phyloP scores from a whole-genome alignment of 1,140 invertebrate species.

The Drosophila repleta region DNA sequence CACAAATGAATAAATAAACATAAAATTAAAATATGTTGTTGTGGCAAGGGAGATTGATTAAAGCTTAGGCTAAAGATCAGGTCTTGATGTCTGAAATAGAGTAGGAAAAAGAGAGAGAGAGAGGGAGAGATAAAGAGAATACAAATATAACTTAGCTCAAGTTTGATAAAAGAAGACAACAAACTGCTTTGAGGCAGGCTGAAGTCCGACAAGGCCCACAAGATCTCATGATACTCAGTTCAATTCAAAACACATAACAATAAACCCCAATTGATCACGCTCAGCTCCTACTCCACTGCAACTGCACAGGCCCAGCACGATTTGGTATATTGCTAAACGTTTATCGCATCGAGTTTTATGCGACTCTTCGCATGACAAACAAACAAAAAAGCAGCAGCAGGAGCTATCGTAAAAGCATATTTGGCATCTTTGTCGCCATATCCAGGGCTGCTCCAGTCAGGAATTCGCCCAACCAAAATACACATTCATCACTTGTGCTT shows the following conservation, averaged over 20 bases:
- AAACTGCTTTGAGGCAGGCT: no score
- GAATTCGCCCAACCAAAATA: slow-evolving; percentile 21
- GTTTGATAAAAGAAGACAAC: no score
- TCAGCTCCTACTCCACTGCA: no score
- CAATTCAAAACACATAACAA: no score
- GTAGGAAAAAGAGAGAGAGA: background rate
- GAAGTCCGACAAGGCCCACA: no score
- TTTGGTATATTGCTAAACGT: background rate
- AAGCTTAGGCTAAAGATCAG: background rate
- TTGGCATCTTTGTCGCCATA: slow-evolving; percentile 7
- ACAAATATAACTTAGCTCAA: no score
- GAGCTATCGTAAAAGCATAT: background rate
- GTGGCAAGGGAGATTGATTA: background rate
- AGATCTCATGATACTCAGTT: background rate
- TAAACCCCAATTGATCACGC: no score
- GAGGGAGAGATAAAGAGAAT: background rate
- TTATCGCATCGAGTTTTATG: background rate
- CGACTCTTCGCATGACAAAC: background rate
- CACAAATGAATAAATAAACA: background rate
- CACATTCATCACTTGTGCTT: slow-evolving; percentile 52
- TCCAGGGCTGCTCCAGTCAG: no score
- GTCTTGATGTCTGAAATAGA: no score
- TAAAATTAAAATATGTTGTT: background rate
- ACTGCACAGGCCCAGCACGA: background rate
- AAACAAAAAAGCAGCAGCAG: no score